Base-by-base conservation (phyloP, 2,888 invertebrate species). In the Sarcophaga rosellei region DNA sequence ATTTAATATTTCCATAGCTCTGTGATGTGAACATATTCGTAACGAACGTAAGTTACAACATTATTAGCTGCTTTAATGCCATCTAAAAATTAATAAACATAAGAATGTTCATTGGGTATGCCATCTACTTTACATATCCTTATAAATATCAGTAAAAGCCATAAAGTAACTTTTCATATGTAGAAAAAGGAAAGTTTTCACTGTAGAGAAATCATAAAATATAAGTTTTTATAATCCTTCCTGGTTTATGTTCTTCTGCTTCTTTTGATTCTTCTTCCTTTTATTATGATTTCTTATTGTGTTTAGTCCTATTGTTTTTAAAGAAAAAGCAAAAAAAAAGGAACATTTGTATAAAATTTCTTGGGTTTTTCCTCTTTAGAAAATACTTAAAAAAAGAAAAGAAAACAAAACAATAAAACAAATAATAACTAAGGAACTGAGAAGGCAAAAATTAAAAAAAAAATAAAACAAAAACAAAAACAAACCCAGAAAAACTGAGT, bases 141-240 rank as follows among this genome's bases (percentile, higher is more conserved):
- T 63, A 21, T 45, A 23, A 44, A 25, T 66, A 57, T n/a, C 53
- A 53, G 21, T 80, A 20, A 15, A 25, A 66, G 25, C 23, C 23
- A 21, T 44, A 53, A 72, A 53, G 15, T 17, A 62, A 61, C 63
- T 75, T 81, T 81, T 70, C 72, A 47, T 66, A 77, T 77, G 61
- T 77, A 62, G 66, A 74, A 65, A 21, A 81, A 77, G 74, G 47
- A 74, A 4, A 61, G 61, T 62, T 44, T 77, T 70, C 70, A 12
- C 20, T 77, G 59, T 69, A 80, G 69, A 78, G 62, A 75, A 83
- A 70, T 86, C 81, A 86, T 86, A 81, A 81, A 83, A 81, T 81
- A 83, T 62, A 86, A 86, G 83, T 86, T 86, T 86, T 81, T 78
- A 70, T 86, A 86, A 86, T 86, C 81, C 81, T 84, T 86, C 78